Percentiles rank a stretch among this genome's conserved stretches.
Conservation (phyloP, 2,888 invertebrate genomes). For the Drosophila meridionalis region DNA sequence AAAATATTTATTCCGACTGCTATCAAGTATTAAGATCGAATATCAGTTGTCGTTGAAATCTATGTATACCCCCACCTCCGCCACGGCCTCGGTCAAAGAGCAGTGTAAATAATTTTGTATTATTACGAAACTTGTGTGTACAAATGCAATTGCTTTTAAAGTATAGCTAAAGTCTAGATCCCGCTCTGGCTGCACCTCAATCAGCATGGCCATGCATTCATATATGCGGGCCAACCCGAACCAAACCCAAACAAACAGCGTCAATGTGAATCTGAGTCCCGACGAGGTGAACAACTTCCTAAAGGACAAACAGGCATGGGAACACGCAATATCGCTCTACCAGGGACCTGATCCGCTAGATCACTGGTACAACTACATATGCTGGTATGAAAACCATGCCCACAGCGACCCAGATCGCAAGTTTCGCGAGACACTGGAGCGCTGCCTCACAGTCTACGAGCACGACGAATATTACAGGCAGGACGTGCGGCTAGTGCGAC, state of each 20-base stretch:
- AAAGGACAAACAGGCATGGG: conserved; percentile 88
- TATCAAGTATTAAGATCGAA: conserved; percentile 5
- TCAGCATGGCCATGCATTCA: conserved; percentile 72
- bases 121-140: conserved; percentile 55
- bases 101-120: conserved; percentile 53
- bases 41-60: conserved; percentile 11
- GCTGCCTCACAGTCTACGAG: conserved; percentile 93
- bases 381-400: conserved; percentile 95
- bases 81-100: conserved; percentile 43
- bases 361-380: conserved; percentile 95
- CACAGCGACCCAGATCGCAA: conserved; percentile 93
- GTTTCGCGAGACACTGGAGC: conserved; percentile 93
- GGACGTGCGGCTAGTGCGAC: conserved; percentile 93
- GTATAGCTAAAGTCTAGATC: not conserved
- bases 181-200: conserved; percentile 12
- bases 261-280: conserved; percentile 52
- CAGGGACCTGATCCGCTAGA: conserved; percentile 95
- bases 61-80: conserved; percentile 1
- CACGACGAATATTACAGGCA: conserved; percentile 92
- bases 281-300: conserved; percentile 83
- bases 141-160: conserved; percentile 39
- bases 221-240: conserved; percentile 69
- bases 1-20: not conserved
- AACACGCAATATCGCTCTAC: conserved; percentile 92
- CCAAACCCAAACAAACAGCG: conserved; percentile 53